Evolutionary conservation across 2,113 vertebrate species (phyloP), one percentile per base, ranked within the genome.

Genomic region (Dascyllus trimaculatus): DNA sequence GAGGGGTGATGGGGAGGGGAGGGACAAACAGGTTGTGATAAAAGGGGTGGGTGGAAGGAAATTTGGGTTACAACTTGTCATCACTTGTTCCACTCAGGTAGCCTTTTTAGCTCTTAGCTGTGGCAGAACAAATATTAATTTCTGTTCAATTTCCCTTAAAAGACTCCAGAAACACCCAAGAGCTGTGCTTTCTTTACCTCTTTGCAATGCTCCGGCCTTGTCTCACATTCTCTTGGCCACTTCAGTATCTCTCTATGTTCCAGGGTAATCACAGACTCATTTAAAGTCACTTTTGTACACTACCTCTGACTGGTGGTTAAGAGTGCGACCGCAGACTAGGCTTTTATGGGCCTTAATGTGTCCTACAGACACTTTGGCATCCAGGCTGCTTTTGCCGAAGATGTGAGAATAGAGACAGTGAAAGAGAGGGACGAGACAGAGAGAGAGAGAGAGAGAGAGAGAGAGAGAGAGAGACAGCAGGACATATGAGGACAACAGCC

Each of bases 281-380:
- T 93, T 93, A 89, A 91, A 92, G 91, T 91, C 92, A 91, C 90
- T 93, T 91, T 93, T 91, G 89, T 85, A 89, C 89, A 93, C 91
- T 91, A 89, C 86, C 90, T 89, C 89, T 89, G 91, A 89, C 92
- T 92, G 85, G 81, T 90, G 89, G 91, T 91, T 93, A 86, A 90
- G 79, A 91, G 88, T 80, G 90, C 59, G 86, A 82, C 86, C 77
- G 69, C 87, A 86, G 90, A 89, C 88, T 61, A 78, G 81, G 89
- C 91, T 92, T 94, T 94, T 92, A 93, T 93, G 89, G 90, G 87
- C 78, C 90, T 89, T 90, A 91, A 93, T 91, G 90, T 89, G 90
- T 92, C 89, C 85, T 85, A 63, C 85, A 90, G 91, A 91, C 90
- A 92, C 93, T 92, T 91, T 92, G 87, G 92, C 87, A 92, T 91